Conservation (phyloP, 2,113 vertebrate species). For the Halichoerus grypus region DNA sequence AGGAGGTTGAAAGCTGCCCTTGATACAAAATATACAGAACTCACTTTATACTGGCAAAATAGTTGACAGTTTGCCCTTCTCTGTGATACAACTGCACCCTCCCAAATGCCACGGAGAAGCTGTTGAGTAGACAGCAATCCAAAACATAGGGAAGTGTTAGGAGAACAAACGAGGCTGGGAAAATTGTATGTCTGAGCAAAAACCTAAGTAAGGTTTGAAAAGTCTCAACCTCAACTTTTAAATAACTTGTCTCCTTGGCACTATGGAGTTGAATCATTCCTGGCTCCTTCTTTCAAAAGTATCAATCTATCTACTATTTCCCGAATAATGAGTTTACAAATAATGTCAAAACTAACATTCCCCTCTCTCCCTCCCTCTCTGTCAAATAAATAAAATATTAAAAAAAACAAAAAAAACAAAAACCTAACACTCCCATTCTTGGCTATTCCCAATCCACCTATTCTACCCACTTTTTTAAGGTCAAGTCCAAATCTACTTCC, state of each 20-base stretch:
- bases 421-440: neutral
- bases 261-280: neutral
- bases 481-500: neutral
- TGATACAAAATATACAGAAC: slow-evolving; percentile 8
- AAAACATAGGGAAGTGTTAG: neutral
- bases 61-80: neutral
- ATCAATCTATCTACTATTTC: neutral
- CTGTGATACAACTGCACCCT: neutral
- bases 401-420: too few species aligned
- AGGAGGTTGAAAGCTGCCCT: neutral
- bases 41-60: neutral
- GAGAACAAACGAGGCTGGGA: neutral
- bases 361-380: neutral
- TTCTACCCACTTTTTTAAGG: neutral
- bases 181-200: neutral
- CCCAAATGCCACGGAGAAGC: neutral
- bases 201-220: neutral
- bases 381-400: neutral
- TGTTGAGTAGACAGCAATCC: neutral
- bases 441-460: neutral
- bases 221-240: slow-evolving; percentile 14
- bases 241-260: neutral
- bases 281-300: neutral
- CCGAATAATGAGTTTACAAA: neutral
- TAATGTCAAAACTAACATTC: slow-evolving; percentile 43